These are phyloP conservation scores for Drosophila emarginata DNA, from an alignment of 2,888 invertebrate genomes.

Conservation along the genomic window DNA sequence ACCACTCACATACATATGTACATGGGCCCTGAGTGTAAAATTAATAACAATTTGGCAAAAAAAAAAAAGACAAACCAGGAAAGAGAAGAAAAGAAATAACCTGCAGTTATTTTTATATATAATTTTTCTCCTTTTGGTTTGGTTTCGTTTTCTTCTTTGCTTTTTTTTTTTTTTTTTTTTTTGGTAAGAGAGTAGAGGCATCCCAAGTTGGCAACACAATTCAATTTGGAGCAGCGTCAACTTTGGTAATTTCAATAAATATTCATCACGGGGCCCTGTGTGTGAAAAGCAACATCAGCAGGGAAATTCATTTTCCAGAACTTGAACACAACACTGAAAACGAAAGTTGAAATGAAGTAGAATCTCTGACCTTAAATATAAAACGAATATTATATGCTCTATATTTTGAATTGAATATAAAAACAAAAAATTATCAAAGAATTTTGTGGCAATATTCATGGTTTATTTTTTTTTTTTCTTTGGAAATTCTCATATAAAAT, in stretches of 20 bases:
- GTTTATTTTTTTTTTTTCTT: too few species aligned
- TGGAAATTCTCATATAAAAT: neutral
- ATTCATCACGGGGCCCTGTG: slow-evolving; percentile 76
- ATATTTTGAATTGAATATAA: too few species aligned
- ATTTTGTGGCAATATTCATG: too few species aligned
- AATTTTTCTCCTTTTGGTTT: too few species aligned
- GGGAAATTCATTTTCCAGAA: slow-evolving; percentile 61
- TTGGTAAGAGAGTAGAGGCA: slow-evolving; percentile 36
- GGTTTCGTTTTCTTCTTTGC: too few species aligned
- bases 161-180: neutral
- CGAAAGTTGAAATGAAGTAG: slow-evolving; percentile 28
- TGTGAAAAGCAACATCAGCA: slow-evolving; percentile 44
- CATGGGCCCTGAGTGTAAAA: slow-evolving; percentile 69
- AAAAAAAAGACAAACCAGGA: slow-evolving; percentile 1
- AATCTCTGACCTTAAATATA: too few species aligned
- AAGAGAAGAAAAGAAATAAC: slow-evolving; percentile 15
- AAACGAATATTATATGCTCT: slow-evolving; percentile 36
- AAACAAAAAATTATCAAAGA: neutral
- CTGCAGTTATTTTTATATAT: slow-evolving; percentile 18
- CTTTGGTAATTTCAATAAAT: slow-evolving; percentile 81
- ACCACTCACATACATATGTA: slow-evolving; percentile 12
- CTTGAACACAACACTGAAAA: slow-evolving; percentile 45
- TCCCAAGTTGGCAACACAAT: slow-evolving; percentile 73
- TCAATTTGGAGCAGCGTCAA: slow-evolving; percentile 75
- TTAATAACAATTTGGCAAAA: slow-evolving; percentile 82